Evolutionary conservation across 2,888 invertebrate species (phyloP).

Genomic region (Cheilosia vernalis): DNA sequence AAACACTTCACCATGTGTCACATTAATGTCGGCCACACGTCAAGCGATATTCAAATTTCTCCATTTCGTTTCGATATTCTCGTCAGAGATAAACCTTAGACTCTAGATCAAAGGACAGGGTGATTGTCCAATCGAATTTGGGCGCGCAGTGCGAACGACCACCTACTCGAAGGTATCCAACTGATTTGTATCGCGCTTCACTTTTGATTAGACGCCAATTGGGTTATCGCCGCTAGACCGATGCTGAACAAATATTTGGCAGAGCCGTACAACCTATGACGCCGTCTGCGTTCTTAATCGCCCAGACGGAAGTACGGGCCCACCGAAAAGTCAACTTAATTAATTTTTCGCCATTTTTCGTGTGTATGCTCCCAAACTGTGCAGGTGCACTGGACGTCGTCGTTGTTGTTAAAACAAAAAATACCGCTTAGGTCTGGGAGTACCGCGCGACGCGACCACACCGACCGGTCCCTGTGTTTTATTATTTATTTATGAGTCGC

Average conservation of each 20-base stretch:
- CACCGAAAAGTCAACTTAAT: slow-evolving; percentile 65
- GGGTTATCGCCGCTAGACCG: slow-evolving; percentile 56
- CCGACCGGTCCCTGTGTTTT: slow-evolving; percentile 34
- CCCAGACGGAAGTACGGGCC: not conserved
- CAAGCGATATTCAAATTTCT: slow-evolving; percentile 67
- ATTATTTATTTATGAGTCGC: slow-evolving; percentile 73
- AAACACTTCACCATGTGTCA: slow-evolving; percentile 66
- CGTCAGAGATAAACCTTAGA: slow-evolving; percentile 50
- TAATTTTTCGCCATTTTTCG: slow-evolving; percentile 58
- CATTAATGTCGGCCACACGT: slow-evolving; percentile 66
- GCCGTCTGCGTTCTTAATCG: slow-evolving; percentile 1
- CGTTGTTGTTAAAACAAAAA: slow-evolving; percentile 22
- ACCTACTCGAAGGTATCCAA: slow-evolving; percentile 50
- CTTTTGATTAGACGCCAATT: slow-evolving; percentile 59
- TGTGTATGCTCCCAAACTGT: not conserved
- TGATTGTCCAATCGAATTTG: slow-evolving; percentile 51
- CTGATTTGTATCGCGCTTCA: slow-evolving; percentile 54
- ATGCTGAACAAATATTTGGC: slow-evolving; percentile 52
- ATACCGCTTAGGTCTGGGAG: slow-evolving; percentile 54
- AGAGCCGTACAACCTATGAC: not conserved
- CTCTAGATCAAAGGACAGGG: slow-evolving; percentile 52
- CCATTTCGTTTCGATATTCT: slow-evolving; percentile 21
- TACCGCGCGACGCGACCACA: slow-evolving; percentile 2
- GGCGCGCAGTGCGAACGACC: slow-evolving; percentile 56
- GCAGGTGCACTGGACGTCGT: slow-evolving; percentile 55